Base-by-base conservation (phyloP, 1,140 invertebrate species). In the Semibalanus balanoides region DNA sequence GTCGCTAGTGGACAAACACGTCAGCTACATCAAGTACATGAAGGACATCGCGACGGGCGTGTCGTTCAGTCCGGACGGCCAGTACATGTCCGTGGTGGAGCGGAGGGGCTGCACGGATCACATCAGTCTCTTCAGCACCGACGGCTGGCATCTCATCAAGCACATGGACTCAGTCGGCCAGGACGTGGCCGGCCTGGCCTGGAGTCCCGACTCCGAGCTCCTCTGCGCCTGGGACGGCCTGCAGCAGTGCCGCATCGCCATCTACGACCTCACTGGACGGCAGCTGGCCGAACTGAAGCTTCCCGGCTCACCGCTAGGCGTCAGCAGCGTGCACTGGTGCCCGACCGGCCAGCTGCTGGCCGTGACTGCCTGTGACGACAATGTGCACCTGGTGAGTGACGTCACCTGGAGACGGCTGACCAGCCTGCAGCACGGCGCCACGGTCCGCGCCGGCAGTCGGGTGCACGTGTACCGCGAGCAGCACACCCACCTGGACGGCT, bases 1-100 rank as follows among this genome's bases (percentile, higher is more conserved):
- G 86, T 87, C 86, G 3, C 79, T 87, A 14, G 79, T 84, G 17
- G 84, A 82, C 75, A 85, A 86, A 79, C 82, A 82, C 71, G 83
- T 86, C 5, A 85, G 84, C 0, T 86, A 86, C 78, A 86, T 87
- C 35, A 81, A 84, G 75, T 83, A 86, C 77, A 84, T 85, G 25
- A 87, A 87, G 81, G 81, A 83, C 43, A 71, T 76, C 30, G 69
- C 79, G 76, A 51, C 73, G 80, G 82, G 81, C 30, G 73, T 85
- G 29, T 82, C 82, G 71, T 86, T 85, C 79, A 84, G 82, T 31
- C 76, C 74, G 71, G 82, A 83, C 78, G 84, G 84, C 25, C 83
- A 83, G 74, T 86, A 83, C 78, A 81, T 87, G 81, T 85, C 84
- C 22, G 78, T 86, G 30, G 85, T 84, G 28, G 85, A 87, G 79